Conservation (phyloP, 2,113 vertebrate species). For the Serinus canaria region DNA sequence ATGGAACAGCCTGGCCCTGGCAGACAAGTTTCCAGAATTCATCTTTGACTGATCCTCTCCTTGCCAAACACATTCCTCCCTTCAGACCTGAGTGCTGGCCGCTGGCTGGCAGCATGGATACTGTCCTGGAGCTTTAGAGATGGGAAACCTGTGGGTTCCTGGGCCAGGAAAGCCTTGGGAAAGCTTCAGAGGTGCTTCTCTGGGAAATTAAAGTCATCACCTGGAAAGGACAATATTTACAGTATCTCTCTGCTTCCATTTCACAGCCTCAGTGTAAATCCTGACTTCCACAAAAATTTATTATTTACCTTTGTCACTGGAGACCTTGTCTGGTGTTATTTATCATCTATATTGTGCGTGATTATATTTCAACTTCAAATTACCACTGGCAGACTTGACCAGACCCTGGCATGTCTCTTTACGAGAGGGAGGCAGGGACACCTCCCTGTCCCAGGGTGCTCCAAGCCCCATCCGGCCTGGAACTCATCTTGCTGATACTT, state of each 20-base stretch:
- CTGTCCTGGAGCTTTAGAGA: not conserved
- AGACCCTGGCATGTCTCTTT: too few relatives aligned
- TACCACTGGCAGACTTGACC: too few relatives aligned
- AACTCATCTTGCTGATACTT: too few relatives aligned
- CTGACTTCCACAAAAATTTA: not conserved
- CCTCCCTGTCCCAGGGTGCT: too few relatives aligned
- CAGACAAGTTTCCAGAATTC: not conserved
- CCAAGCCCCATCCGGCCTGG: too few relatives aligned
- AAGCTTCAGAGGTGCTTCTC: not conserved
- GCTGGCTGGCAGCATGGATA: not conserved
- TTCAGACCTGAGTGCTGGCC: not conserved
- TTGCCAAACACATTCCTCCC: not conserved
- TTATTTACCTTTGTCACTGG: slow-evolving; percentile 9
- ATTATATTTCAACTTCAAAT: too few relatives aligned
- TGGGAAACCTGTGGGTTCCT: not conserved
- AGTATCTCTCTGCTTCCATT: not conserved
- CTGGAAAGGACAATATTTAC: not conserved
- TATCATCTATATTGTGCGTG: not conserved
- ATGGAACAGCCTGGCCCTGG: not conserved
- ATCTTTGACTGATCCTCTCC: not conserved
- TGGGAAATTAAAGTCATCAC: not conserved
- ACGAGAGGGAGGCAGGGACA: too few relatives aligned
- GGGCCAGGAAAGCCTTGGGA: not conserved
- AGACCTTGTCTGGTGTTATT: slow-evolving; percentile 11
- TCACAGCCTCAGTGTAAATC: not conserved